A percentile compares a stretch with the other conserved stretches of the same genome.
phyloP scores from a whole-genome alignment of 2,888 invertebrate genomes.

The Pristionchus entomophagus region DNA sequence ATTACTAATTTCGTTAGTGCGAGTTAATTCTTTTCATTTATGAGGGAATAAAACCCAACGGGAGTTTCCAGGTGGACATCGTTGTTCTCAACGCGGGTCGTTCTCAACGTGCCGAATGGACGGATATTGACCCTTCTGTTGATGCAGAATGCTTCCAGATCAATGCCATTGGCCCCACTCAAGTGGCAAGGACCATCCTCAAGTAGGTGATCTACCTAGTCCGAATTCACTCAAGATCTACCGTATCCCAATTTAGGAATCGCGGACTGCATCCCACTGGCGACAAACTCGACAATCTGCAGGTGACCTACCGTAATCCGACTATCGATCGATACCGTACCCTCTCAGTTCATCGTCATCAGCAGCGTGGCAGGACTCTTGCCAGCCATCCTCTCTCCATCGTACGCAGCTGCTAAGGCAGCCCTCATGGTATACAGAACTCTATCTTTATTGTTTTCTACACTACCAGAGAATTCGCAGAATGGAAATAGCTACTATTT shows the following conservation, averaged over 20 bases:
- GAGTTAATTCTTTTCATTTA: neutral
- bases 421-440: conserved; percentile 80
- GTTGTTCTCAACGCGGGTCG: conserved; percentile 46
- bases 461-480: neutral
- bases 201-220: neutral
- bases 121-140: conserved; percentile 82
- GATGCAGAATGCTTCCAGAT: conserved; percentile 86
- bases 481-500: too few species aligned
- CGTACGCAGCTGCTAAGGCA: conserved; percentile 84
- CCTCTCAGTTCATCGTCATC: conserved; percentile 85
- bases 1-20: neutral
- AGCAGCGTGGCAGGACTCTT: conserved; percentile 85
- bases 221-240: neutral
- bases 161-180: conserved; percentile 85
- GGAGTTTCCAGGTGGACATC: conserved; percentile 43
- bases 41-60: neutral
- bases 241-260: neutral
- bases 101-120: conserved; percentile 45
- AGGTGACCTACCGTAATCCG: conserved; percentile 4
- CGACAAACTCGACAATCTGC: conserved; percentile 36
- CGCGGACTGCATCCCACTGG: conserved; percentile 45
- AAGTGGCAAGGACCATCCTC: conserved; percentile 81
- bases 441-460: too few species aligned
- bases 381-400: conserved; percentile 77
- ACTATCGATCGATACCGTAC: conserved; percentile 52